These are phyloP conservation scores for Xenops minutus DNA, from an alignment of 2,797 vertebrate species.

Conservation along the genomic window DNA sequence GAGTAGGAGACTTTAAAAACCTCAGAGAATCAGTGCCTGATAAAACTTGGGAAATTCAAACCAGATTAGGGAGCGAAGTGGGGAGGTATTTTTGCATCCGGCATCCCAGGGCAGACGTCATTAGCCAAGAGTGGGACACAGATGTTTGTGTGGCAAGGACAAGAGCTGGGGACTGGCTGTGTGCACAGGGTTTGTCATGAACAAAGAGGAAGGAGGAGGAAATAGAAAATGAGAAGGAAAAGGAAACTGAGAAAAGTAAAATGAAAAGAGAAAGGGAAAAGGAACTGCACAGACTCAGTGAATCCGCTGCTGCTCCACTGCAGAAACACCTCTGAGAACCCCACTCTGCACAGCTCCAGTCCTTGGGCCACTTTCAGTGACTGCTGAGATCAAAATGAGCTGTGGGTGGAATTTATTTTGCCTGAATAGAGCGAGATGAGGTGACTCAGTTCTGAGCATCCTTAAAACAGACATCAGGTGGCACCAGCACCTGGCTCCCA, in stretches of 20 bases:
- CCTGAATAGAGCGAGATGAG: background rate
- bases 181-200: background rate
- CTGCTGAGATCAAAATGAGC: background rate
- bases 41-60: background rate
- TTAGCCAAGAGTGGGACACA: background rate
- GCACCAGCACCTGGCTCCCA: background rate
- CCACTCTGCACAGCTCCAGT: background rate
- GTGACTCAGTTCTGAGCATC: background rate
- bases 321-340: background rate
- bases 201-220: too few relatives aligned
- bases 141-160: background rate
- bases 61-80: background rate
- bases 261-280: background rate
- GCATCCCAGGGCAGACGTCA: background rate
- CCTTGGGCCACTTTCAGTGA: background rate
- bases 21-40: background rate
- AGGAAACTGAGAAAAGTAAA: background rate
- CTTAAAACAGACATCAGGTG: background rate
- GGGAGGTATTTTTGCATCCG: background rate
- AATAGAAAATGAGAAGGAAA: background rate
- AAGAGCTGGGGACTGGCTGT: background rate
- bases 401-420: background rate
- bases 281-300: background rate
- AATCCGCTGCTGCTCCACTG: background rate
- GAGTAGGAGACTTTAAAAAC: background rate